These are phyloP conservation scores for Danio jaintianensis DNA, from an alignment of 2,797 vertebrate species.

Conservation along the genomic window DNA sequence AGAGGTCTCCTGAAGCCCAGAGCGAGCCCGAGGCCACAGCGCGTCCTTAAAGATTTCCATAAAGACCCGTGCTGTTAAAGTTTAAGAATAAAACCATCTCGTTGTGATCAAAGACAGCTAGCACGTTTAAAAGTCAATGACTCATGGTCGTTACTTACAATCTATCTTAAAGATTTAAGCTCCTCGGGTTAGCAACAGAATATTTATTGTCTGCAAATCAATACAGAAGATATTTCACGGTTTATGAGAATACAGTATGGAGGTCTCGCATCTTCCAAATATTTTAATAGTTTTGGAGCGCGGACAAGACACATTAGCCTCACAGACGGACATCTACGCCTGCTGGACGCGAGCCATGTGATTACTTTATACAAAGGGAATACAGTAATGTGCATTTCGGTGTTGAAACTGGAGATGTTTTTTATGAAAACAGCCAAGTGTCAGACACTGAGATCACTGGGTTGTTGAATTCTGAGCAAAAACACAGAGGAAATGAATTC, in stretches of 20 bases:
- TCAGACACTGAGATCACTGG: slow-evolving; percentile 33
- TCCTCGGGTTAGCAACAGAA: slow-evolving; percentile 22
- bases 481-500: slow-evolving; percentile 43
- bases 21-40: slow-evolving; percentile 13
- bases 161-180: slow-evolving; percentile 29
- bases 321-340: slow-evolving; percentile 8
- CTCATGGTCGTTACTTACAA: not conserved
- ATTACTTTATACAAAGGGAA: slow-evolving; percentile 2
- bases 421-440: slow-evolving; percentile 38
- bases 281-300: slow-evolving; percentile 35
- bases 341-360: slow-evolving; percentile 24
- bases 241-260: slow-evolving; percentile 39
- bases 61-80: slow-evolving; percentile 27
- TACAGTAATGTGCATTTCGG: slow-evolving; percentile 15
- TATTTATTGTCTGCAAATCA: slow-evolving; percentile 45
- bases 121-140: slow-evolving; percentile 41
- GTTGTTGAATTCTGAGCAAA: slow-evolving; percentile 23
- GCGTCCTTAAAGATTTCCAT: slow-evolving; percentile 21
- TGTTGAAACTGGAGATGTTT: slow-evolving; percentile 39
- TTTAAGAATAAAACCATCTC: slow-evolving; percentile 17
- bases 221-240: slow-evolving; percentile 39
- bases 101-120: slow-evolving; percentile 39
- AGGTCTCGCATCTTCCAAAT: slow-evolving; percentile 15
- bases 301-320: slow-evolving; percentile 9
- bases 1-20: slow-evolving; percentile 15